phyloP scores from a whole-genome alignment of 1,140 invertebrate genomes.

The honey bee (Apis mellifera) region Amel_HAv3.1 CM009937.2:2682001-2682500 shows the following conservation, averaged over 20 bases:
- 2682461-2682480: too few relatives aligned
- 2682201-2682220: constrained; percentile 17
- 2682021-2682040: background rate
- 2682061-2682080: constrained; percentile 1
- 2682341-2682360: constrained; percentile 45
- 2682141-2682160: background rate
- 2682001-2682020: background rate
- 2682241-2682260: constrained; percentile 71
- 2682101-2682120: constrained; percentile 31
- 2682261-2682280: constrained; percentile 33
- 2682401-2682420: background rate
- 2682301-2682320: constrained; percentile 57
- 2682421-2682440: too few relatives aligned
- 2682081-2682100: constrained; percentile 35
- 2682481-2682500: too few relatives aligned
- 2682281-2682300: background rate
- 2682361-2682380: constrained; percentile 18
- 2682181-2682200: constrained; percentile 40
- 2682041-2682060: background rate
- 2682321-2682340: constrained; percentile 56
- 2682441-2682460: too few relatives aligned
- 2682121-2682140: background rate
- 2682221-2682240: constrained; percentile 55
- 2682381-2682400: constrained; percentile 23
- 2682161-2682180: background rate